Percentiles rank a stretch among this genome's conserved stretches.
Evolutionary conservation across 2,888 invertebrate genomes (phyloP).

Genomic region (Drosophila setosimentum): DNA sequence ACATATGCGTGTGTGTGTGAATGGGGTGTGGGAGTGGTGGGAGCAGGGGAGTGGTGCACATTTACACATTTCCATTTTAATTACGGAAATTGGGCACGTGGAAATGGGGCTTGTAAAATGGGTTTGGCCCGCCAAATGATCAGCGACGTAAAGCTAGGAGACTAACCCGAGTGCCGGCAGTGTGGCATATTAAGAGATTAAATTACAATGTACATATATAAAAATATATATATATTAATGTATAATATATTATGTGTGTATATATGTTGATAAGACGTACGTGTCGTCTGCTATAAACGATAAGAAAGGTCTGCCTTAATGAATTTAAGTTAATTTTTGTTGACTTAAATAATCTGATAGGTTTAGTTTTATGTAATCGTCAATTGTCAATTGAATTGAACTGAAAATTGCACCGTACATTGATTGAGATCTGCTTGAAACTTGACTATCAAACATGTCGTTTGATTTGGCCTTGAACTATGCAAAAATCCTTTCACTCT

Average conservation of each 20-base stretch:
- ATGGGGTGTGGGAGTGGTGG: neutral
- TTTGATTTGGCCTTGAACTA: constrained; percentile 47
- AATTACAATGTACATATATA: neutral
- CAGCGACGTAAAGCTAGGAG: constrained; percentile 14
- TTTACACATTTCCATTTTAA: constrained; percentile 36
- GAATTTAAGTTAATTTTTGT: neutral
- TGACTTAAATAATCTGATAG: neutral
- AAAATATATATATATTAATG: neutral
- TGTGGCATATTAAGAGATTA: constrained; percentile 33
- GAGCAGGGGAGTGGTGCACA: neutral
- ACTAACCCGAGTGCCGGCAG: constrained; percentile 38
- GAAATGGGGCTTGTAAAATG: constrained; percentile 11
- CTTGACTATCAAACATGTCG: constrained; percentile 3
- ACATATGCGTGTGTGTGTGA: too few species aligned
- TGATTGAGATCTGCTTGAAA: constrained; percentile 8
- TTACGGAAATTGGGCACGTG: constrained; percentile 42
- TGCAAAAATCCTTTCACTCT: constrained; percentile 1
- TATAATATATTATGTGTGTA: constrained; percentile 1
- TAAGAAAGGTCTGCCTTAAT: constrained; percentile 18
- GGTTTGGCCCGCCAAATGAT: constrained; percentile 44
- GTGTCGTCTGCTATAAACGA: constrained; percentile 21
- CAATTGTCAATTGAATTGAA: constrained; percentile 41
- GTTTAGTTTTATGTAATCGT: constrained; percentile 47
- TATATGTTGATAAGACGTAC: constrained; percentile 42
- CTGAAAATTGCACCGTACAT: constrained; percentile 1